phyloP scores from a whole-genome alignment of 2,888 invertebrate genomes.

The Exephanes ischioxanthus region DNA sequence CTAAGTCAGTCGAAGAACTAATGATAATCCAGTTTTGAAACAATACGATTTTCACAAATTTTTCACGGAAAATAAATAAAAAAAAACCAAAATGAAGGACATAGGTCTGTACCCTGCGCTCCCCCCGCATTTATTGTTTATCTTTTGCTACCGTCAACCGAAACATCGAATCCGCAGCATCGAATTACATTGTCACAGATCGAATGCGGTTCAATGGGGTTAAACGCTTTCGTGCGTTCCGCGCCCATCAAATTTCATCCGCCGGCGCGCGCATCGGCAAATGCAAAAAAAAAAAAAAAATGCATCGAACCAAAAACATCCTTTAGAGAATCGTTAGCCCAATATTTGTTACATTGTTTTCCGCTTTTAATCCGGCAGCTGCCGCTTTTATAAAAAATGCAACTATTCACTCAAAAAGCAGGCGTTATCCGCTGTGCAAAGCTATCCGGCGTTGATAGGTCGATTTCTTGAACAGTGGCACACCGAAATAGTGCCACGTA shows the following conservation, averaged over 20 bases:
- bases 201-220: no score
- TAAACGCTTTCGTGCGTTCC: no score
- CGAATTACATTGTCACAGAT: neutral
- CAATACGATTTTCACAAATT: neutral
- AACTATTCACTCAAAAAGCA: neutral
- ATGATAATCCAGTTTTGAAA: neutral
- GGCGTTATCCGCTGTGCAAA: neutral
- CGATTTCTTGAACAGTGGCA: neutral
- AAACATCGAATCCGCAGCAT: neutral
- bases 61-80: neutral
- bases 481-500: neutral
- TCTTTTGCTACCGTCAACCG: neutral
- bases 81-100: neutral
- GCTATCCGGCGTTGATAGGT: neutral
- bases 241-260: no score
- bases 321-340: no score
- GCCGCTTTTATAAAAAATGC: neutral
- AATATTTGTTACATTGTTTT: no score
- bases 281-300: no score
- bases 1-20: no score
- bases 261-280: no score
- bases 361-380: neutral
- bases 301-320: no score
- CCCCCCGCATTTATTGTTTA: neutral
- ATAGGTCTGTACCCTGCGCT: neutral